Evolutionary conservation across 2,797 vertebrate species (phyloP), one percentile per base, ranked within the genome.

Genomic region (Hippopotamyrus pictus): DNA sequence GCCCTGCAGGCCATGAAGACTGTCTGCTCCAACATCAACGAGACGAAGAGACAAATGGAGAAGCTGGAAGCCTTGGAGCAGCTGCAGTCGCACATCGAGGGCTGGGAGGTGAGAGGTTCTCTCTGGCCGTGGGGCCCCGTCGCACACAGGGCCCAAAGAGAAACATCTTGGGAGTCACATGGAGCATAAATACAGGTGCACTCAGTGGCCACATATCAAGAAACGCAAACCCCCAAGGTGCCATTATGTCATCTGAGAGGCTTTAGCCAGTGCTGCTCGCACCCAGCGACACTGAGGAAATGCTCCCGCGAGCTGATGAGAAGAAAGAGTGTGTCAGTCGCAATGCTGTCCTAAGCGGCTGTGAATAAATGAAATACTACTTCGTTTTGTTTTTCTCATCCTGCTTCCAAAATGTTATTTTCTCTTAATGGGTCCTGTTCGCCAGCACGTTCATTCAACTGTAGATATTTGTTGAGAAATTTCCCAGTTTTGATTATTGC

Each of bases 41-140:
- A 99, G 95, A 99, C 99, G 93, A 99, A 99, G 96, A 96, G 99
- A 92, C 98, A 99, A 94, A 99, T 99, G 99, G 99, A 99, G 94
- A 99, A 98, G 93, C 95, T 99, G 93, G 99, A 99, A 92, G 98
- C 97, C n/a, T 95, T 99, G 57, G 98, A 99, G 90, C 98, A 99
- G 93, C 94, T 99, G 90, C 99, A 99, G 96, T 99, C 98, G 0
- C 98, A 97, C 95, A 99, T 99, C 3, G 98, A 99, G 93, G 98
- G 98, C 93, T 99, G 99, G 99, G 99, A 99, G 98, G 99, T 99
- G 94, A 90, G 97, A 89, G 7, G 17, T 62, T 89, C 59, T 48
- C 33, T 17, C 29, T 48, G 44, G n/a, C 86, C 46, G 22, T 5
- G n/a, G 14, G 50, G 11, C 22, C 5, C 12, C 1, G 25, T 86